Base-by-base conservation (phyloP, 2,113 vertebrate species). In the Ptychochromis oligacanthus region DNA sequence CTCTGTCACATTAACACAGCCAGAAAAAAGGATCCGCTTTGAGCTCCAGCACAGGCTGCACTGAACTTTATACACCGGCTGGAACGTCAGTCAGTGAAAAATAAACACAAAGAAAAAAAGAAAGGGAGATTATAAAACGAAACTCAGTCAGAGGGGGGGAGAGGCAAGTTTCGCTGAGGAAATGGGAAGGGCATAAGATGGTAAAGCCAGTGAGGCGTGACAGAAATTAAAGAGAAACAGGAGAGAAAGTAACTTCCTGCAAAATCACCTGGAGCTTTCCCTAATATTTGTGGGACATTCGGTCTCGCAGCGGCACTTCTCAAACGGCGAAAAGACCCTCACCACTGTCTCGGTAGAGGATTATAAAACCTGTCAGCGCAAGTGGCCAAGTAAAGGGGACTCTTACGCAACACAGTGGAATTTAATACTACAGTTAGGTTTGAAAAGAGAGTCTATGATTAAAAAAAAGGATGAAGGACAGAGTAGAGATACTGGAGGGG, bases 341-440 rank as follows among this genome's bases (percentile, higher is more conserved):
- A 56, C 67, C 61, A 34, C 72, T 43, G 58, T 77, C 85, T 86
- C 83, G 57, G 83, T 3, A 70, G 83, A 87, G 84, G 86, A 89
- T 92, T 92, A 91, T 90, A 93, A 94, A 94, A 92, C 85, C 90
- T 88, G 90, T 92, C 92, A 77, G 60, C 58, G 88, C 89, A 91
- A 89, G 92, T 83, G 74, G 88, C 85, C 87, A 59, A 91, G 81
- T 43, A 60, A 52, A 77, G 64, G 76, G 59, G 46, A 60, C 55
- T 79, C 64, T 95, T 92, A 93, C 58, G 82, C 79, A 95, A 94
- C 75, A 31, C 60, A n/a, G 12, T 79, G 87, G 84, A 90, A 91
- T 90, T 86, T 72, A 91, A 91, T 91, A 85, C 92, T 70, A 62
- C 84, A 67, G 81, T 86, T 43, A 55, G 56, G 79, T 67, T 82